These are phyloP conservation scores for Bufotes viridis DNA, from an alignment of 2,797 vertebrate genomes.

Conservation along the genomic window DNA sequence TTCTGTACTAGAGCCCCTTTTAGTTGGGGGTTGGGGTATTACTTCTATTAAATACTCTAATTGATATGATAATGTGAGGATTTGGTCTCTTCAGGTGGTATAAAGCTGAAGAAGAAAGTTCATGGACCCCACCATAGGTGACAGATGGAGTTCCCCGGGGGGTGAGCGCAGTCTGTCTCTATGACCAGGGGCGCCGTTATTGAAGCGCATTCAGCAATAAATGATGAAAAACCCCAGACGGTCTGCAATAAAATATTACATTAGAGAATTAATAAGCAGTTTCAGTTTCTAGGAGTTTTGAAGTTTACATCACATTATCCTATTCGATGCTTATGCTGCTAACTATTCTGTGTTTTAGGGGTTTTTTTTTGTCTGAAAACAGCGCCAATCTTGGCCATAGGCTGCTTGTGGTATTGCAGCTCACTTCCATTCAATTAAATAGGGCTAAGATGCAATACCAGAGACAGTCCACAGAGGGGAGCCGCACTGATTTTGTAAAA, in stretches of 20 bases:
- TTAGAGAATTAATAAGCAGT: neutral
- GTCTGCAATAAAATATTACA: neutral
- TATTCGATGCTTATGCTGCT: neutral
- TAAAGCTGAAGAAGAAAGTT: neutral
- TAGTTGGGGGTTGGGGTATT: neutral
- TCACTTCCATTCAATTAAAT: neutral
- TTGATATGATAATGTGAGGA: neutral
- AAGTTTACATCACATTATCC: neutral
- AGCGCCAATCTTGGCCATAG: neutral
- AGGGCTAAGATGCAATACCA: neutral
- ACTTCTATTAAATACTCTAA: neutral
- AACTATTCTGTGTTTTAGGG: no score
- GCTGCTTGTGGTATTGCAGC: neutral
- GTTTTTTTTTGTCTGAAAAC: neutral
- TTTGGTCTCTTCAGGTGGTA: constrained; percentile 18
- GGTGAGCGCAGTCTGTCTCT: neutral
- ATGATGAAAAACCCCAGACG: neutral
- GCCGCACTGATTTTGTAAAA: no score
- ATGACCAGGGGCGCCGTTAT: neutral
- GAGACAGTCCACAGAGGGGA: neutral
- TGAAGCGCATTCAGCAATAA: neutral
- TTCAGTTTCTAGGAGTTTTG: neutral
- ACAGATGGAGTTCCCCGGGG: constrained; percentile 15
- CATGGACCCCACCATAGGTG: neutral
- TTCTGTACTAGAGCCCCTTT: no score